phyloP scores from a whole-genome alignment of 2,113 vertebrate genomes.

The Marcusenius ussheri region DNA sequence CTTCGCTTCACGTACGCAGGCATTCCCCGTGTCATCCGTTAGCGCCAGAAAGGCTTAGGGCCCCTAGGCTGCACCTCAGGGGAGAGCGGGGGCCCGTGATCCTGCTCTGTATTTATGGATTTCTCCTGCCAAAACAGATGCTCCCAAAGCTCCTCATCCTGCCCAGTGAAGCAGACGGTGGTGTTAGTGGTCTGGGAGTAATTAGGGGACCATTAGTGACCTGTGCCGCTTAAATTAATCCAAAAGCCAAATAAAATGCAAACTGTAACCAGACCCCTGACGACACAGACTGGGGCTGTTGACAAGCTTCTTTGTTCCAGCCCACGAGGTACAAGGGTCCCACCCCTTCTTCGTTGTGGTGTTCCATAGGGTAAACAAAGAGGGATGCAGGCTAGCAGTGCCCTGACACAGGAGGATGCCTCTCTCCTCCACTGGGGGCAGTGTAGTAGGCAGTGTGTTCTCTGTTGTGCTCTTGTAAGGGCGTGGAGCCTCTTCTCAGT shows the following conservation, averaged over 20 bases:
- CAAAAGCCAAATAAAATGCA: slow-evolving; percentile 34
- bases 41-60: not conserved
- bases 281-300: slow-evolving; percentile 35
- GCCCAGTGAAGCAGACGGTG: not conserved
- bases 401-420: not conserved
- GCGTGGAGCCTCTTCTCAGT: not conserved
- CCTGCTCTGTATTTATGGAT: slow-evolving; percentile 11
- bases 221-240: slow-evolving; percentile 24
- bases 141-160: not conserved
- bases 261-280: slow-evolving; percentile 35
- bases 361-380: not conserved
- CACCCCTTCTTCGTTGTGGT: too few species aligned
- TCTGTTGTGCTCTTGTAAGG: not conserved
- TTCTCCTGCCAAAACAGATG: slow-evolving; percentile 8
- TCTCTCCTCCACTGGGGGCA: not conserved
- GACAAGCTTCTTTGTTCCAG: slow-evolving; percentile 15
- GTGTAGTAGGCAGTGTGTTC: not conserved
- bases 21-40: not conserved
- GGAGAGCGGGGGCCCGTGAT: not conserved
- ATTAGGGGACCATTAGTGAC: slow-evolving; percentile 11
- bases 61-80: not conserved
- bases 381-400: not conserved
- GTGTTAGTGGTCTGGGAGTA: not conserved
- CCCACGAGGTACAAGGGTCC: not conserved
- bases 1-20: slow-evolving; percentile 6